Base-by-base conservation (phyloP, 2,797 vertebrate genomes). In the Oophaga sylvatica region DNA sequence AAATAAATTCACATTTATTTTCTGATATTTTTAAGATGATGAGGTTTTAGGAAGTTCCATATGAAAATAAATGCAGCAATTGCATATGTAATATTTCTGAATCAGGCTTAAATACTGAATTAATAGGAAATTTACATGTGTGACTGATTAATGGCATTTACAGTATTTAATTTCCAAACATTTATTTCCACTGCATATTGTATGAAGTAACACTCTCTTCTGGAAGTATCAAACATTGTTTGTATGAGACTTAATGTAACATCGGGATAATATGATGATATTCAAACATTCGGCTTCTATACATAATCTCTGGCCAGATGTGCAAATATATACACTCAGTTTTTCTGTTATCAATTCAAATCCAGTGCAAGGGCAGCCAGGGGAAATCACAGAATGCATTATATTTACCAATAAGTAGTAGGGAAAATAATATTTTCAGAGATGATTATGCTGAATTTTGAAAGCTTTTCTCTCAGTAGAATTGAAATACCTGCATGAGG, bases 291-390 rank as follows among this genome's bases (percentile, higher is more conserved):
- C 70, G 76, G 56, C 35, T 68, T 53, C 86, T 87, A 87, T 70
- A 81, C 59, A 82, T 87, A 87, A 76, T 87, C 80, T 83, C 86
- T 68, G 41, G 60, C 86, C 86, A 83, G 80, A 87, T 87, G 86
- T 87, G 80, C 45, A 83, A 83, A 78, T 83, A 59, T 59, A 70
- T 65, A 83, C 70, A 67, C 41, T 35, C 70, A 65, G 57, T 56
- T 82, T 82, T 75, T 83, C 70, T 83, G 71, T 78, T 83, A 83
- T 87, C 59, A 78, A 83, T 83, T 77, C 80, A 78, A 87, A 87
- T 87, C 80, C 29, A 77, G 13, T 68, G 62, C 70, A 65, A 77
- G 62, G 80, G 29, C 80, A 87, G 86, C 67, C 80, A 78, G 62
- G 86, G 86, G 86, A 78, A 83, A 87, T 83, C 80, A 78, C 17